Evolutionary conservation across 2,888 invertebrate species (phyloP).

Genomic region (Meteorus cinctellus): DNA sequence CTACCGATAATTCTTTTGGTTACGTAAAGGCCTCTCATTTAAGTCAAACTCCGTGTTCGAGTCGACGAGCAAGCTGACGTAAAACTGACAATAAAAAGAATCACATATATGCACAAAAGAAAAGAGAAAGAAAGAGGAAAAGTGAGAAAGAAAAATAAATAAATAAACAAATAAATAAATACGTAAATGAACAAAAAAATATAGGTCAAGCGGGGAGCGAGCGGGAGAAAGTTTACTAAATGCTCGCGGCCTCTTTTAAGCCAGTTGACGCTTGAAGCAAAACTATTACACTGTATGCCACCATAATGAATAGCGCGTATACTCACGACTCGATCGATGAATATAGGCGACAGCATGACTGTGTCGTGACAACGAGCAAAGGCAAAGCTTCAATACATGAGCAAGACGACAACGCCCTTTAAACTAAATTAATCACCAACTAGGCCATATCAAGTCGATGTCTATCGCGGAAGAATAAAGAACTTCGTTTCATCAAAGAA

Average conservation of each 20-base stretch:
- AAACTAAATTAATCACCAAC: conserved; percentile 12
- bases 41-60: conserved; percentile 14
- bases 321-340: conserved; percentile 49
- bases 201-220: conserved; percentile 36
- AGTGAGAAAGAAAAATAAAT: conserved; percentile 36
- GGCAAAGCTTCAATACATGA: conserved; percentile 30
- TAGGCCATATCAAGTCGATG: not conserved
- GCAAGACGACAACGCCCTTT: conserved; percentile 24
- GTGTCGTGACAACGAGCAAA: conserved; percentile 39
- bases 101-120: not conserved
- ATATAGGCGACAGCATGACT: conserved; percentile 54
- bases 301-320: conserved; percentile 35
- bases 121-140: conserved; percentile 43
- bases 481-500: not conserved
- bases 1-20: conserved; percentile 43
- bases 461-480: not conserved
- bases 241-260: conserved; percentile 15
- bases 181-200: conserved; percentile 37
- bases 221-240: conserved; percentile 54
- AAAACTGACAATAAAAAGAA: conserved; percentile 20
- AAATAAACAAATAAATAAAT: conserved; percentile 35
- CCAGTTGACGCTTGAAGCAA: conserved; percentile 38
- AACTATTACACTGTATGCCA: conserved; percentile 37
- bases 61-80: conserved; percentile 16
- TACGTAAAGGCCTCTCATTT: conserved; percentile 48